These are phyloP conservation scores for Diarsia dahlii DNA, from an alignment of 2,888 invertebrate genomes.

Conservation along the genomic window DNA sequence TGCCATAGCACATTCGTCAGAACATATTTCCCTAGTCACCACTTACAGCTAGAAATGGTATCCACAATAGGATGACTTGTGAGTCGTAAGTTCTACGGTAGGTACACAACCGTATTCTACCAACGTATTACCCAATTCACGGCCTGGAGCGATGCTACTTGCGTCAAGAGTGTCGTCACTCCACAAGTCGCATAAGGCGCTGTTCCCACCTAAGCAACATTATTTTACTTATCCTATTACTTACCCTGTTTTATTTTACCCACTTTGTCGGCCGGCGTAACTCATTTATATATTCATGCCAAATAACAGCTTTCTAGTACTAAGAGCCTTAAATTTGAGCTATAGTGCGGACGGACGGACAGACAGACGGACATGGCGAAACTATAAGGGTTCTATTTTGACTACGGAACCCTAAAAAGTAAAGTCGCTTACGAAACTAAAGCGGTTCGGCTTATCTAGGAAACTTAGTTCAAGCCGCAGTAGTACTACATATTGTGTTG, in stretches of 20 bases:
- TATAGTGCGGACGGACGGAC: too few relatives aligned
- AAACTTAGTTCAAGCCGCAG: slow-evolving; percentile 8
- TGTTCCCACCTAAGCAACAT: not conserved
- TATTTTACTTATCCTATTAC: too few relatives aligned
- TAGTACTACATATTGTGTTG: not conserved
- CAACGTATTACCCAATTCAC: not conserved
- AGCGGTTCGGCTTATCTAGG: slow-evolving; percentile 6
- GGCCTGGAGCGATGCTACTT: not conserved
- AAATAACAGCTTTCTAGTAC: too few relatives aligned
- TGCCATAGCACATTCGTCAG: slow-evolving; percentile 8
- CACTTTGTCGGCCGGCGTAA: too few relatives aligned
- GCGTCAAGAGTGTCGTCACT: not conserved
- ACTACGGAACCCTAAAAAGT: not conserved
- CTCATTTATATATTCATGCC: too few relatives aligned
- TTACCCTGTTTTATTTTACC: too few relatives aligned
- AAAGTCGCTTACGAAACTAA: not conserved
- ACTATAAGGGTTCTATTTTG: too few relatives aligned
- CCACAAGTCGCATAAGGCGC: too few relatives aligned
- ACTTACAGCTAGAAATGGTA: slow-evolving; percentile 10
- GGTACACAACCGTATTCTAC: not conserved
- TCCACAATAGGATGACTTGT: slow-evolving; percentile 5
- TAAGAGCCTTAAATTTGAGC: too few relatives aligned
- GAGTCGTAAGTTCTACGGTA: not conserved
- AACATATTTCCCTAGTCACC: slow-evolving; percentile 31
- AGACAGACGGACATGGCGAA: too few relatives aligned